These are phyloP conservation scores for Prochilodus magdalenae DNA, from an alignment of 2,113 vertebrate genomes.

Conservation along the genomic window DNA sequence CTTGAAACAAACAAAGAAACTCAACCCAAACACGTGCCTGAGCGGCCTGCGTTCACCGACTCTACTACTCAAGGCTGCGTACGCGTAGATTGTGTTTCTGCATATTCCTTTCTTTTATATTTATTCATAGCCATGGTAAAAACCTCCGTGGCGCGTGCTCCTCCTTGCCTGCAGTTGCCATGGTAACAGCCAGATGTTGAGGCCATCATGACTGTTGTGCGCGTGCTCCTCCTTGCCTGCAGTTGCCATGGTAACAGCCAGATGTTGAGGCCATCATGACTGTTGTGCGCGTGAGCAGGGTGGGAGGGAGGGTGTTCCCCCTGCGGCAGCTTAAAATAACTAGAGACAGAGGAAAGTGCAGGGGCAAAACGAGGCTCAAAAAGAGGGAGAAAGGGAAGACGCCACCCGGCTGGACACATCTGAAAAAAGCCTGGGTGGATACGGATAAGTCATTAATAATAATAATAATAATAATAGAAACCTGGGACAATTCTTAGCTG, in stretches of 20 bases:
- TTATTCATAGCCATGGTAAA: slow-evolving; percentile 24
- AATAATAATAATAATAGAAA: no score
- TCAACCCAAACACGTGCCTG: neutral
- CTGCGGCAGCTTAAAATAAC: slow-evolving; percentile 73
- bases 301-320: slow-evolving; percentile 62
- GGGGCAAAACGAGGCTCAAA: slow-evolving; percentile 42
- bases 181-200: slow-evolving; percentile 74
- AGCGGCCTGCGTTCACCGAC: neutral
- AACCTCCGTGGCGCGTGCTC: slow-evolving; percentile 44
- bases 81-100: neutral
- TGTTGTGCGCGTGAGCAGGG: slow-evolving; percentile 36
- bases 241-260: slow-evolving; percentile 72
- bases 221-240: slow-evolving; percentile 35
- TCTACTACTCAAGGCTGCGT: neutral
- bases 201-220: slow-evolving; percentile 55
- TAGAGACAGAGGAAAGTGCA: slow-evolving; percentile 50
- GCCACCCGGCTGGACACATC: no score
- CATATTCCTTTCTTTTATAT: neutral
- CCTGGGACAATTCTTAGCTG: neutral
- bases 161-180: slow-evolving; percentile 62
- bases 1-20: neutral
- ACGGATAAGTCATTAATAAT: no score
- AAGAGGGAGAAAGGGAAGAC: neutral
- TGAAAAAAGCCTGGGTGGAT: no score
- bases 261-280: slow-evolving; percentile 70